phyloP scores from a whole-genome alignment of 2,888 invertebrate genomes.

The Neoitamus cyanurus region DNA sequence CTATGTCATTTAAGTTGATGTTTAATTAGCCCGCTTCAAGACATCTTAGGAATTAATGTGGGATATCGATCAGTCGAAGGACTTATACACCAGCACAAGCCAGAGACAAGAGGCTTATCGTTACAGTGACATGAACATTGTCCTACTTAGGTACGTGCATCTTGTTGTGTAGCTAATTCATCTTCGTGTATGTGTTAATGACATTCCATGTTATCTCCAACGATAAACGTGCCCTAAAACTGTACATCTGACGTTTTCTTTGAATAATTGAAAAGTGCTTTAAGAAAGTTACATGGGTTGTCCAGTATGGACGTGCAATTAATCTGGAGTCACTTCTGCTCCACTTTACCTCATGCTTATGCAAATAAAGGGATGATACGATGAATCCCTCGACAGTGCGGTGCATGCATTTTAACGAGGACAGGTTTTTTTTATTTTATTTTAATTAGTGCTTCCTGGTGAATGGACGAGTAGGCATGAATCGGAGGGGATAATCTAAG shows the following conservation, averaged over 20 bases:
- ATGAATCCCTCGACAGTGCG: not conserved
- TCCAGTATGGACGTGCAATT: not conserved
- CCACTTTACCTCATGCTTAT: not conserved
- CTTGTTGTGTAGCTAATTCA: constrained; percentile 30
- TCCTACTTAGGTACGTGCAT: not conserved
- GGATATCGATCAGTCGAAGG: constrained; percentile 21
- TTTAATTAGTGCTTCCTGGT: not conserved
- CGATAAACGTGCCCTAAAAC: constrained; percentile 11
- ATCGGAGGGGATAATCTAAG: not conserved
- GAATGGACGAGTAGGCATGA: not conserved
- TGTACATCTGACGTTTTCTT: constrained; percentile 10
- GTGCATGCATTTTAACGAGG: not conserved
- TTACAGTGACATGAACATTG: constrained; percentile 41
- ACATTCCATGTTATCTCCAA: constrained; percentile 35
- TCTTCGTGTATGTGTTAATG: constrained; percentile 26
- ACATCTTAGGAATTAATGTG: constrained; percentile 38
- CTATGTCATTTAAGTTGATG: constrained; percentile 33
- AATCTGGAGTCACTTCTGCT: not conserved
- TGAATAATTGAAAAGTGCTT: constrained; percentile 15
- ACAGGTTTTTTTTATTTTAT: not conserved
- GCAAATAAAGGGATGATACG: not conserved
- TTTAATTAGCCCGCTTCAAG: constrained; percentile 31
- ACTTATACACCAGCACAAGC: constrained; percentile 17
- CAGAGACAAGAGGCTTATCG: constrained; percentile 32
- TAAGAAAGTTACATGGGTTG: not conserved